phyloP scores from a whole-genome alignment of 2,888 invertebrate genomes.

The Meteorus cinctellus region DNA sequence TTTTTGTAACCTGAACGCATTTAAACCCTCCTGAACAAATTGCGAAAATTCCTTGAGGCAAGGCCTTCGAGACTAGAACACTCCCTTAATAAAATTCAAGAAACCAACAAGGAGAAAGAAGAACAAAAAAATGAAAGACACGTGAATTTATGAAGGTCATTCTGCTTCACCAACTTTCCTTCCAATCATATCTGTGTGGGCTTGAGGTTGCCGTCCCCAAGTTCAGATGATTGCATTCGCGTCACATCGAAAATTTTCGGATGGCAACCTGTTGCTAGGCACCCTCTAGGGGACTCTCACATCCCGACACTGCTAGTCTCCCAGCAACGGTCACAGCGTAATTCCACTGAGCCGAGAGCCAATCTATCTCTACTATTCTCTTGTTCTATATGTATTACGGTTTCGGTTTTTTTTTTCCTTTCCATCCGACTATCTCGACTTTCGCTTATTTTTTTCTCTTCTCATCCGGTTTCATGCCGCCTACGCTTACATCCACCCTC shows the following conservation, averaged over 20 bases:
- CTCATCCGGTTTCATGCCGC: neutral
- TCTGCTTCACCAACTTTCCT: neutral
- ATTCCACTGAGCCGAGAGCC: constrained; percentile 33
- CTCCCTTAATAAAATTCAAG: too few relatives aligned
- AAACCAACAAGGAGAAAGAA: neutral
- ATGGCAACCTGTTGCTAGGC: constrained; percentile 71
- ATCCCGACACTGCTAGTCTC: constrained; percentile 51
- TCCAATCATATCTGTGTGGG: neutral
- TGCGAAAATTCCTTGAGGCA: too few relatives aligned
- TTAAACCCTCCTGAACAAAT: too few relatives aligned
- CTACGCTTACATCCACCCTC: neutral
- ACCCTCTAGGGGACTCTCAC: constrained; percentile 62
- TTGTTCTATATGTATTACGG: neutral
- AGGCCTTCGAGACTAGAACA: too few relatives aligned
- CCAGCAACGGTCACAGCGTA: constrained; percentile 42
- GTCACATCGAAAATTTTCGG: constrained; percentile 59
- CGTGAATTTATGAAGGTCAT: neutral
- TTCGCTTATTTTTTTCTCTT: neutral
- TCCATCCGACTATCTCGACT: neutral
- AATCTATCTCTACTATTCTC: constrained; percentile 30
- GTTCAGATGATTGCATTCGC: neutral
- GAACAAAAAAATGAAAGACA: neutral
- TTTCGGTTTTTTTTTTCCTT: neutral
- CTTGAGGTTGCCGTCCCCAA: constrained; percentile 12
- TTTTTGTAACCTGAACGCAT: too few relatives aligned